Conservation (phyloP, 92 coral and sea anemone species). For the Actinernus sp. region DNA sequence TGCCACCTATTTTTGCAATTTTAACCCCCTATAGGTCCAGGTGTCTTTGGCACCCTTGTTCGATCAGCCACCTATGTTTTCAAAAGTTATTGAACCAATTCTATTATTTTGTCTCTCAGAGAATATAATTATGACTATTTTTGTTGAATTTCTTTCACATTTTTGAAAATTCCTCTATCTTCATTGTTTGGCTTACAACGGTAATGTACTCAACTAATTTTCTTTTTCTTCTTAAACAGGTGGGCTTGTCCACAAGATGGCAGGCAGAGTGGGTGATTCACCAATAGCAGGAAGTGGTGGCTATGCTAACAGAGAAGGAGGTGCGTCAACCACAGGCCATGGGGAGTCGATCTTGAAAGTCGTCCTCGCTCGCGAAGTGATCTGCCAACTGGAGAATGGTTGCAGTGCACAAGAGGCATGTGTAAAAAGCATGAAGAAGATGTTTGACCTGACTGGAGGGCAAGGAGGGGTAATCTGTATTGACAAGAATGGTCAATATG, state of each 20-base stretch:
- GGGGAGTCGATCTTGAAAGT: slow-evolving; percentile 91
- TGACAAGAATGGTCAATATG: slow-evolving; percentile 68
- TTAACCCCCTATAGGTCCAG: too few relatives aligned
- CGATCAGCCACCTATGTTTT: too few relatives aligned
- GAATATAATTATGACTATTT: not conserved
- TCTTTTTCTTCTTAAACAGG: too few relatives aligned
- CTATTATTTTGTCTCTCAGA: too few relatives aligned
- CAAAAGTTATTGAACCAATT: too few relatives aligned
- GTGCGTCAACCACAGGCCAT: slow-evolving; percentile 85
- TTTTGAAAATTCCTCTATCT: not conserved
- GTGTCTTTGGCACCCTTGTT: too few relatives aligned
- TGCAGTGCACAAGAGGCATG: slow-evolving; percentile 58
- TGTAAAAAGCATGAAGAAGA: slow-evolving; percentile 48
- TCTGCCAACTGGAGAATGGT: slow-evolving; percentile 73
- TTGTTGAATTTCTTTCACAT: not conserved
- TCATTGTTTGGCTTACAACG: too few relatives aligned
- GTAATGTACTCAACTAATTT: too few relatives aligned
- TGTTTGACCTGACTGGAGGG: slow-evolving; percentile 57
- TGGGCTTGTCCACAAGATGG: slow-evolving; percentile 71
- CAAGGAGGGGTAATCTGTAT: slow-evolving; percentile 88
- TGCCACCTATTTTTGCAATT: too few relatives aligned
- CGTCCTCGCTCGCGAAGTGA: slow-evolving; percentile 85
- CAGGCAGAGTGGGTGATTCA: slow-evolving; percentile 94
- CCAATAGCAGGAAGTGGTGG: slow-evolving; percentile 89
- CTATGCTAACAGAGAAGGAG: slow-evolving; percentile 82